Evolutionary conservation across 2,113 vertebrate genomes (phyloP).

Genomic region (Tichodroma muraria): DNA sequence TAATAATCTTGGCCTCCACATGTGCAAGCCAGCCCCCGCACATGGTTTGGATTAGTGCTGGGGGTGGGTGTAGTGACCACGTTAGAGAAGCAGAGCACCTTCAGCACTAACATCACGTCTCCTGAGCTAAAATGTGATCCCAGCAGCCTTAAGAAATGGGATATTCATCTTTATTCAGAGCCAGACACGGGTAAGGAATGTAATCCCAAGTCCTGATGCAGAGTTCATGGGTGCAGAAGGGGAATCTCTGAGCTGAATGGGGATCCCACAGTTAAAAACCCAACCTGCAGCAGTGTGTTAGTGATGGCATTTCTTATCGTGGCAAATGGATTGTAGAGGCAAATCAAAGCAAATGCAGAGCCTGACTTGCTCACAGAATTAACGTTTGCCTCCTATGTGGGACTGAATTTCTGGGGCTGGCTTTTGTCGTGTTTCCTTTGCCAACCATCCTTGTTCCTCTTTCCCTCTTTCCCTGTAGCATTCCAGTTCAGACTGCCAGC

Average conservation of each 20-base stretch:
- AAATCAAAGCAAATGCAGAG: neutral
- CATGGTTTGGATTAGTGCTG: neutral
- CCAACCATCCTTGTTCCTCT: neutral
- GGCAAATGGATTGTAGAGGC: neutral
- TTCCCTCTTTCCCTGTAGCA: neutral
- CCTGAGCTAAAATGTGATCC: neutral
- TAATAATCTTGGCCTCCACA: neutral
- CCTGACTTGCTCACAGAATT: neutral
- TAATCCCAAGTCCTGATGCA: neutral
- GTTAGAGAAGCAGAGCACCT: neutral
- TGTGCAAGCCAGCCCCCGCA: neutral
- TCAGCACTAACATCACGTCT: neutral
- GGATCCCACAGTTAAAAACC: neutral
- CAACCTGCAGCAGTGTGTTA: neutral
- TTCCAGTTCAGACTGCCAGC: neutral
- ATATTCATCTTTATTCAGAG: neutral
- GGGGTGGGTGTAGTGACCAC: neutral
- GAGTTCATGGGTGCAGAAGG: neutral
- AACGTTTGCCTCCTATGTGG: neutral
- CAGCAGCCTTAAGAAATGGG: neutral
- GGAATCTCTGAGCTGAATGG: neutral
- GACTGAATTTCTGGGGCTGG: neutral
- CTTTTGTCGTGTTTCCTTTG: neutral
- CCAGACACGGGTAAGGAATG: neutral
- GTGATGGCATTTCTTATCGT: neutral